A percentile compares a stretch with the other conserved stretches of the same genome.
These are phyloP conservation scores for Elephas maximus DNA, from an alignment of 2,113 vertebrate genomes.

Conservation along the genomic window DNA sequence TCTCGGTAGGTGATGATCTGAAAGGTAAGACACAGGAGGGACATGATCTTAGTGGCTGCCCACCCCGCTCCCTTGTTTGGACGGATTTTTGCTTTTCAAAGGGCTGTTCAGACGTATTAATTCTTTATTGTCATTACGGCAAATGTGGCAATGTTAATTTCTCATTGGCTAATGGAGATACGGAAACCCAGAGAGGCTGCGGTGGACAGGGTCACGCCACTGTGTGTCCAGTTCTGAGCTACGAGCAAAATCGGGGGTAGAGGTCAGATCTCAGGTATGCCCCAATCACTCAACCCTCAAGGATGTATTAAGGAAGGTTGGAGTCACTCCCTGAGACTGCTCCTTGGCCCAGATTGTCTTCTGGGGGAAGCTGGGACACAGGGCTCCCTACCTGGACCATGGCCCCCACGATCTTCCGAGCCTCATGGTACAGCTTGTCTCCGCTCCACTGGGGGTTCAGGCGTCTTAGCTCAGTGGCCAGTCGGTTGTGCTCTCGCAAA, in stretches of 20 bases:
- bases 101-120: neutral
- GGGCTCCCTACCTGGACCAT: slow-evolving; percentile 91
- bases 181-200: neutral
- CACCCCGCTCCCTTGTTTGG: neutral
- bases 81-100: neutral
- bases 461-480: slow-evolving; percentile 89
- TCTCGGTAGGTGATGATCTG: slow-evolving; percentile 92
- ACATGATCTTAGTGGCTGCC: neutral
- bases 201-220: neutral
- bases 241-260: neutral
- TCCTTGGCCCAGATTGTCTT: neutral
- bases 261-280: neutral
- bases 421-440: slow-evolving; percentile 93
- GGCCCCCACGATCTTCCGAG: slow-evolving; percentile 93
- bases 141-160: neutral
- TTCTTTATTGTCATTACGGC: neutral
- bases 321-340: neutral
- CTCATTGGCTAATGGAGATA: neutral
- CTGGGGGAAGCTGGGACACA: neutral
- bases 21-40: neutral
- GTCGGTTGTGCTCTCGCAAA: slow-evolving; percentile 93
- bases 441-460: slow-evolving; percentile 92
- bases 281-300: neutral
- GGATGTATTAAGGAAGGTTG: neutral
- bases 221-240: neutral